A percentile compares a stretch with the other conserved stretches of the same genome.
These are phyloP conservation scores for Andrena chrysosceles DNA, from an alignment of 2,888 invertebrate species.

Conservation along the genomic window DNA sequence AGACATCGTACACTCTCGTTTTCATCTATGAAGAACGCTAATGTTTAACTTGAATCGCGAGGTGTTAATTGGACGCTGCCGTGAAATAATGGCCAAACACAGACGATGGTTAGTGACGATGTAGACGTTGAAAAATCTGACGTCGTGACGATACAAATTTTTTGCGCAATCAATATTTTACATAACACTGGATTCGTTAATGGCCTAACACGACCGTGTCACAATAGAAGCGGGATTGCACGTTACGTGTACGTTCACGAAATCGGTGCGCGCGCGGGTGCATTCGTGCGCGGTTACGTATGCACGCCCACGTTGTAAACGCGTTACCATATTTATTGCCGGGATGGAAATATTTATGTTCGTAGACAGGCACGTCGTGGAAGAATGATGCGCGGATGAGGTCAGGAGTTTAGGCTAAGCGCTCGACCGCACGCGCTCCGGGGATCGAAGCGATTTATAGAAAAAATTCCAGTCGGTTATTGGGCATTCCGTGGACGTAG, in stretches of 20 bases:
- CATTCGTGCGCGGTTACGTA: conserved; percentile 46
- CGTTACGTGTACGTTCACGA: neutral
- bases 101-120: neutral
- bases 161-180: conserved; percentile 36
- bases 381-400: conserved; percentile 66
- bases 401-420: conserved; percentile 60
- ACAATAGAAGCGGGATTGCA: conserved; percentile 7
- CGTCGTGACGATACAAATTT: neutral
- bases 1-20: neutral
- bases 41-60: neutral
- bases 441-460: conserved; percentile 10
- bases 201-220: conserved; percentile 23
- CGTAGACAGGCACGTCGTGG: conserved; percentile 61
- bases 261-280: neutral
- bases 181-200: conserved; percentile 22
- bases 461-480: neutral
- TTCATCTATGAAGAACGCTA: neutral
- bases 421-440: conserved; percentile 41
- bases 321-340: conserved; percentile 75
- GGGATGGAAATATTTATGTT: conserved; percentile 60
- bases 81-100: neutral
- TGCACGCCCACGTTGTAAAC: conserved; percentile 66
- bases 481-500: neutral
- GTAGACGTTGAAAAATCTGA: neutral
- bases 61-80: neutral